Conservation (phyloP, 2,888 invertebrate species). For the Philereme transversata region DNA sequence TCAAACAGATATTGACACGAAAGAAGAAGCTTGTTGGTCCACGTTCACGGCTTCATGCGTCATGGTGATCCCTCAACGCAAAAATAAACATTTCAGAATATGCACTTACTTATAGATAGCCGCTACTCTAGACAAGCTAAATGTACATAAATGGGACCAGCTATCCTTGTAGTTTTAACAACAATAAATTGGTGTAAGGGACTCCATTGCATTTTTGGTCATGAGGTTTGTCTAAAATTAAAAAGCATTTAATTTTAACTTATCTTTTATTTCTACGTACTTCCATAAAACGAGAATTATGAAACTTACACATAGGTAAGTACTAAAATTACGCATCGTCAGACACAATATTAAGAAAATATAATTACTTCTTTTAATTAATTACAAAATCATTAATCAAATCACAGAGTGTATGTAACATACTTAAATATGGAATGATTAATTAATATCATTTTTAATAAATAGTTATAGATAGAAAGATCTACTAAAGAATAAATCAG, state of each 20-base stretch:
- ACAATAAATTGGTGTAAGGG: too few relatives aligned
- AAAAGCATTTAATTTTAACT: slow-evolving; percentile 35
- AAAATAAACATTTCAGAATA: too few relatives aligned
- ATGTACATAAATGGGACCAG: too few relatives aligned
- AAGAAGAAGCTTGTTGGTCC: too few relatives aligned
- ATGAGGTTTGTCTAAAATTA: neutral
- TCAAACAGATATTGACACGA: too few relatives aligned
- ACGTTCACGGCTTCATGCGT: too few relatives aligned
- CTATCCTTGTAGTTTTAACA: too few relatives aligned
- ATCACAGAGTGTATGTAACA: slow-evolving; percentile 74
- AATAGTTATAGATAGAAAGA: slow-evolving; percentile 45
- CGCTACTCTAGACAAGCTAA: too few relatives aligned
- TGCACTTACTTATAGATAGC: too few relatives aligned
- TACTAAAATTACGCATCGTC: slow-evolving; percentile 60
- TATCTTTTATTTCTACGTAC: slow-evolving; percentile 71
- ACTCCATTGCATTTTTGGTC: too few relatives aligned
- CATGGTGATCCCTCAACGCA: too few relatives aligned
- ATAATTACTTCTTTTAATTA: slow-evolving; percentile 60
- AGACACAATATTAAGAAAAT: slow-evolving; percentile 47
- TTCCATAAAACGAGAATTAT: slow-evolving; percentile 68
- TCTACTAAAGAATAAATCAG: slow-evolving; percentile 9
- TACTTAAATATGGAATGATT: slow-evolving; percentile 74
- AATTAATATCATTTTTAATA: slow-evolving; percentile 47
- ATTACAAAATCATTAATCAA: slow-evolving; percentile 71
- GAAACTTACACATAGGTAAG: slow-evolving; percentile 64